Conservation (phyloP, 1,140 invertebrate species). For the Cyclargus thomasi region DNA sequence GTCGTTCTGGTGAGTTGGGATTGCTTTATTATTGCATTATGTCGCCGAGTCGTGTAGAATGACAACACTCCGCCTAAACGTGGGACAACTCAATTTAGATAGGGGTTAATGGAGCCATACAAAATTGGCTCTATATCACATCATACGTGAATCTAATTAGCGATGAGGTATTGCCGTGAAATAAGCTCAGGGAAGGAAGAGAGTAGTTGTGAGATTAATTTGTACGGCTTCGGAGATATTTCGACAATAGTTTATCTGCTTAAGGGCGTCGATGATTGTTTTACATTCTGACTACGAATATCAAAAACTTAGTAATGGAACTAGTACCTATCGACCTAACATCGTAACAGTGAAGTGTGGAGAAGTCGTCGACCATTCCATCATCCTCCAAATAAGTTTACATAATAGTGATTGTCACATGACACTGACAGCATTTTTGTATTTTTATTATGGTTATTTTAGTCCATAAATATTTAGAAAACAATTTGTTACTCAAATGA, state of each 20-base stretch:
- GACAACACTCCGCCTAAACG: constrained; percentile 20
- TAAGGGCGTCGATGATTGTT: neutral
- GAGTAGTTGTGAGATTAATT: neutral
- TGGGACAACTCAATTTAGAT: constrained; percentile 26
- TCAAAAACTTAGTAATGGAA: no score
- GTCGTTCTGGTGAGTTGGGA: constrained; percentile 34
- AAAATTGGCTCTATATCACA: constrained; percentile 6
- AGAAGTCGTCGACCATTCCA: no score
- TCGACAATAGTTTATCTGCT: no score
- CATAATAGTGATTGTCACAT: no score
- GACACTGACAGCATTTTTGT: no score
- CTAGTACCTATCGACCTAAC: no score
- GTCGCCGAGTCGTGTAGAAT: constrained; percentile 24
- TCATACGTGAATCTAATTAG: constrained; percentile 1
- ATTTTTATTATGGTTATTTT: neutral
- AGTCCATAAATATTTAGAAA: neutral
- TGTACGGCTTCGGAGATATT: no score
- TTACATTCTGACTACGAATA: no score
- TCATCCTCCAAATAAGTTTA: no score
- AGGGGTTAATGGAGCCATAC: neutral
- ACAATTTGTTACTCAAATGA: neutral
- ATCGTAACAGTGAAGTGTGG: no score
- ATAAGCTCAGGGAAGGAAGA: neutral
- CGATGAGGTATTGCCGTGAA: neutral
- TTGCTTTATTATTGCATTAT: constrained; percentile 64